Conservation (phyloP, 2,113 vertebrate genomes). For the Pristiophorus japonicus region DNA sequence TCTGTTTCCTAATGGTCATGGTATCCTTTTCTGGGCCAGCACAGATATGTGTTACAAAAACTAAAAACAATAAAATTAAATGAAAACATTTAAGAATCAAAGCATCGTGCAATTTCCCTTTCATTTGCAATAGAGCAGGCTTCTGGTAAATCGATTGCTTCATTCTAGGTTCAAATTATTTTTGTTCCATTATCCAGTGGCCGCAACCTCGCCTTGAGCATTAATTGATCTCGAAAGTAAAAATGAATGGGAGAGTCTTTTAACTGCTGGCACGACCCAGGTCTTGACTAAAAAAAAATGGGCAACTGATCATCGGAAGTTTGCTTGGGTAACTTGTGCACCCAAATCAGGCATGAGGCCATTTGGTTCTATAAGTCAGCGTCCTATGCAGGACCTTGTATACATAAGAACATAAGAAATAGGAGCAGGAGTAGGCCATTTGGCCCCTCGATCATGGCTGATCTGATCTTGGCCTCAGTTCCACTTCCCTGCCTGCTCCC, state of each 20-base stretch:
- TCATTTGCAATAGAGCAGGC: neutral
- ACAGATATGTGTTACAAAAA: neutral
- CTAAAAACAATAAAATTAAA: slow-evolving; percentile 27
- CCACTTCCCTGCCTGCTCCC: too few relatives aligned
- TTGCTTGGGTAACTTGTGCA: neutral
- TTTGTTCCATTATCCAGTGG: neutral
- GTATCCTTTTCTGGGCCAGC: neutral
- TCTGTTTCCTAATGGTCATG: slow-evolving; percentile 24
- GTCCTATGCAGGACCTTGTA: neutral
- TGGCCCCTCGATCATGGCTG: too few relatives aligned
- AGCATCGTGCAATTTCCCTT: neutral
- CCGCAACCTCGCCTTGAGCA: neutral
- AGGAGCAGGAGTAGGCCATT: too few relatives aligned
- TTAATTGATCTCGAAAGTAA: neutral
- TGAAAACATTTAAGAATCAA: slow-evolving; percentile 15
- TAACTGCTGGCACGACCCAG: neutral
- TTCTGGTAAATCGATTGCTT: neutral
- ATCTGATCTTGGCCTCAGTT: too few relatives aligned
- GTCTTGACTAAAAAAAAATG: neutral
- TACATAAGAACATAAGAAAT: too few relatives aligned
- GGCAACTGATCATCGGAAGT: neutral
- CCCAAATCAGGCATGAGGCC: neutral
- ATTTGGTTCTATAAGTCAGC: neutral
- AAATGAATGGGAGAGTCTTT: neutral
- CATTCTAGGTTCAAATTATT: neutral